Percentiles rank a stretch among this genome's conserved stretches.
Conservation (phyloP, 1,140 invertebrate species). For the Arion vulgaris region DNA sequence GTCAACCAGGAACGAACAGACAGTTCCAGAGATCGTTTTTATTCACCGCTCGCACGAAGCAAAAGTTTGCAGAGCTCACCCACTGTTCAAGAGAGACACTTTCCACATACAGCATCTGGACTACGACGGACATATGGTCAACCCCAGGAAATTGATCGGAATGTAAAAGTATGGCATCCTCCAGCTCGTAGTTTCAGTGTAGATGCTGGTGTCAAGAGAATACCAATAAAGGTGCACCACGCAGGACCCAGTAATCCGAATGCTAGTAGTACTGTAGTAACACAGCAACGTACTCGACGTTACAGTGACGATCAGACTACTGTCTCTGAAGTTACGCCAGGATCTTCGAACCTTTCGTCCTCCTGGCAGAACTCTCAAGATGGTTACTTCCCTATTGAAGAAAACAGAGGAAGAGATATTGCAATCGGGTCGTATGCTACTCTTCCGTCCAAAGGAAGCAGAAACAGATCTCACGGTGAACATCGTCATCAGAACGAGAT, state of each 20-base stretch:
- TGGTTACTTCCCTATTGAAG: slow-evolving; percentile 29
- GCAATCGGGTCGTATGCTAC: slow-evolving; percentile 56
- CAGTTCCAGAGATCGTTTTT: not conserved
- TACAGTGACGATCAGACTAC: slow-evolving; percentile 19
- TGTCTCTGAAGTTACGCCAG: not conserved
- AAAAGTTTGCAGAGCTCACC: slow-evolving; percentile 31
- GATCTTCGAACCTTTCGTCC: slow-evolving; percentile 33
- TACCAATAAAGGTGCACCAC: slow-evolving; percentile 53
- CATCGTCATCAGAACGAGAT: not conserved
- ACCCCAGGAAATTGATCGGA: not conserved
- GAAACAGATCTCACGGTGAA: slow-evolving; percentile 12
- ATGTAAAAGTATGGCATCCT: slow-evolving; percentile 15
- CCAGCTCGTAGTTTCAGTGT: slow-evolving; percentile 42
- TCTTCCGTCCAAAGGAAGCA: slow-evolving; percentile 52
- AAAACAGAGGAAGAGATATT: slow-evolving; percentile 42
- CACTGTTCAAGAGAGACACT: slow-evolving; percentile 17
- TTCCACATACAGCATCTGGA: not conserved
- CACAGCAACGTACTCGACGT: not conserved
- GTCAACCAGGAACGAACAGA: not conserved
- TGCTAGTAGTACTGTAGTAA: not conserved
- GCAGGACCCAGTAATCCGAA: slow-evolving; percentile 9
- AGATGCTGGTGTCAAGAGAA: slow-evolving; percentile 37
- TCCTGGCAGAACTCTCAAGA: slow-evolving; percentile 42
- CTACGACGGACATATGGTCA: not conserved
- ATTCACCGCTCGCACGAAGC: slow-evolving; percentile 10